Evolutionary conservation across 1,140 invertebrate genomes (phyloP).

Genomic region (Aplysia californica): DNA sequence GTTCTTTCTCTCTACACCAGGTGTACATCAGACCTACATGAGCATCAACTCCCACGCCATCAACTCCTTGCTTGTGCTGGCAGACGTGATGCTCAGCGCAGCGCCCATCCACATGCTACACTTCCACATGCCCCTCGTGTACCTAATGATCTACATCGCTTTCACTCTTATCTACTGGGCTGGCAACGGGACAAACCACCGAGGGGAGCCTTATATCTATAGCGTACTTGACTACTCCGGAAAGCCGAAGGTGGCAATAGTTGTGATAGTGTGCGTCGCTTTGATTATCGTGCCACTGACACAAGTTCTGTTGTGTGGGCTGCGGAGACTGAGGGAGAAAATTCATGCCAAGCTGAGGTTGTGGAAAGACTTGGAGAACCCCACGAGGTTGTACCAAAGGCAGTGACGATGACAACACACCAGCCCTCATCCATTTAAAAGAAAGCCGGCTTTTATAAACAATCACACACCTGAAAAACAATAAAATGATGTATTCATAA

Average conservation of each 20-base stretch:
- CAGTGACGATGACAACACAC: no score
- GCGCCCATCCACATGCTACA: conserved; percentile 78
- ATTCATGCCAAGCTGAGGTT: no score
- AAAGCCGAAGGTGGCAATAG: conserved; percentile 33
- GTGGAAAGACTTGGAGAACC: no score
- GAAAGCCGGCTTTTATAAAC: no score
- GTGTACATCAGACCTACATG: conserved; percentile 37
- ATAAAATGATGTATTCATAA: no score
- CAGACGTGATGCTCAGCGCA: conserved; percentile 78
- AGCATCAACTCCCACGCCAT: conserved; percentile 72
- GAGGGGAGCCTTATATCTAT: conserved; percentile 62
- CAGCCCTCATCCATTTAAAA: no score
- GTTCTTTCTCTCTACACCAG: no score
- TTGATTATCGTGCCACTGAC: conserved; percentile 43
- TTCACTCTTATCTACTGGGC: conserved; percentile 80
- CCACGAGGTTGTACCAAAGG: background rate
- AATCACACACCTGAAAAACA: no score
- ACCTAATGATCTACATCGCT: conserved; percentile 75
- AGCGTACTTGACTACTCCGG: conserved; percentile 57
- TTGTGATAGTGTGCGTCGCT: conserved; percentile 29
- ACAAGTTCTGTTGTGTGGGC: conserved; percentile 47
- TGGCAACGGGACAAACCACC: conserved; percentile 74
- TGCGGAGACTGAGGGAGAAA: conserved; percentile 40
- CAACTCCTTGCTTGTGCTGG: conserved; percentile 80
- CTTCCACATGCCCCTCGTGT: conserved; percentile 76